phyloP scores from a whole-genome alignment of 2,888 invertebrate species.

The Drosophila bunnanda region DNA sequence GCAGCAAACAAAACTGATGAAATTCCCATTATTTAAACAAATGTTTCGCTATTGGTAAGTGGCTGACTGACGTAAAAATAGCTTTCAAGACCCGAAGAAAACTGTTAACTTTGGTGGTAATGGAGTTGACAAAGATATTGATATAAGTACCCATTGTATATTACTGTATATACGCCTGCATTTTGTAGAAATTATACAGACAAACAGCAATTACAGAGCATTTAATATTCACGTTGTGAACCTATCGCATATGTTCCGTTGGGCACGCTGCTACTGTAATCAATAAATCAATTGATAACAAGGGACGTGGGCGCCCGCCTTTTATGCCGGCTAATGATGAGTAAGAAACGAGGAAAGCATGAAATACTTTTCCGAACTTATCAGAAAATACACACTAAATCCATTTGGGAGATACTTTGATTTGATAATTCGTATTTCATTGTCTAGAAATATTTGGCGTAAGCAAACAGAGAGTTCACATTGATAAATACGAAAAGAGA shows the following conservation, averaged over 20 bases:
- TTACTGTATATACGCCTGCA: background rate
- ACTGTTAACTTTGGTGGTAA: slow-evolving; percentile 16
- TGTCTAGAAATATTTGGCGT: background rate
- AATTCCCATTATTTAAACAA: slow-evolving; percentile 70
- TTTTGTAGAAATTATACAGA: slow-evolving; percentile 11
- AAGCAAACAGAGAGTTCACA: background rate
- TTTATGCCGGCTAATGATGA: slow-evolving; percentile 24
- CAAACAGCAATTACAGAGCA: background rate
- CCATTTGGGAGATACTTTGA: slow-evolving; percentile 3
- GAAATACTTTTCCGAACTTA: slow-evolving; percentile 12
- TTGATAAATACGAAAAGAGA: background rate
- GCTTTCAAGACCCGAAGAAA: slow-evolving; percentile 8
- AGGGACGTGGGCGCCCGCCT: slow-evolving; percentile 13
- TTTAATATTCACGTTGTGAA: slow-evolving; percentile 32
- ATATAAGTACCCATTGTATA: background rate
- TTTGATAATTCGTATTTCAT: slow-evolving; percentile 14
- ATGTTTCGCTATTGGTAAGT: slow-evolving; percentile 48
- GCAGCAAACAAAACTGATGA: slow-evolving; percentile 47
- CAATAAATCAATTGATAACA: slow-evolving; percentile 45
- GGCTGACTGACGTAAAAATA: slow-evolving; percentile 28
- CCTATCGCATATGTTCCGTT: slow-evolving; percentile 21
- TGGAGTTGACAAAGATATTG: slow-evolving; percentile 8
- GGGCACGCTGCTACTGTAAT: slow-evolving; percentile 13
- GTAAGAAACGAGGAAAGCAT: slow-evolving; percentile 11
- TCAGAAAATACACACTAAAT: background rate